Conservation (phyloP, 1,140 invertebrate genomes). For the Tenebrio molitor region DNA sequence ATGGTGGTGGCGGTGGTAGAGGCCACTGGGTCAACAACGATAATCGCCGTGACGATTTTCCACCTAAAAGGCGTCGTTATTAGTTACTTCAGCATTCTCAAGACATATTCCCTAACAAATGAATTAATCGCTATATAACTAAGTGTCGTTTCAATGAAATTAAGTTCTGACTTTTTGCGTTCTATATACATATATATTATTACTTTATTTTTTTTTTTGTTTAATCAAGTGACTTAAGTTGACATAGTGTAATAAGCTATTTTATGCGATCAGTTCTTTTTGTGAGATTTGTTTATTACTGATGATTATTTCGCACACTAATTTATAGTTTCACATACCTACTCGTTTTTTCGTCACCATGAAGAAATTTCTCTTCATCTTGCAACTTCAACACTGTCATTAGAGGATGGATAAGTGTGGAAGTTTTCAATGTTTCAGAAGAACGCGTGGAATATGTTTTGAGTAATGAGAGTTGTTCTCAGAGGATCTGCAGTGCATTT, state of each 20-base stretch:
- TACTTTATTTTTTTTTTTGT: neutral
- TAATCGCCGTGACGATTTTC: conserved; percentile 42
- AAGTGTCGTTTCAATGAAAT: conserved; percentile 2
- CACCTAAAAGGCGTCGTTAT: conserved; percentile 36
- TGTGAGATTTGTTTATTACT: neutral
- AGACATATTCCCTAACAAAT: conserved; percentile 16
- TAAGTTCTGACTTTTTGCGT: neutral
- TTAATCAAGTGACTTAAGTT: neutral
- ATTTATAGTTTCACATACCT: conserved; percentile 31
- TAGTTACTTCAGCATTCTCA: conserved; percentile 28
- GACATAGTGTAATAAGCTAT: too few species aligned
- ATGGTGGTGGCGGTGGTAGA: conserved; percentile 29
- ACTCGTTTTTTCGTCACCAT: conserved; percentile 18
- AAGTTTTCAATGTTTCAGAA: too few species aligned
- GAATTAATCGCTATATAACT: conserved; percentile 5
- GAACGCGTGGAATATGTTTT: too few species aligned
- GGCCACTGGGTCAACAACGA: conserved; percentile 31
- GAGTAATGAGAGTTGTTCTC: too few species aligned
- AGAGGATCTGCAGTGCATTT: too few species aligned
- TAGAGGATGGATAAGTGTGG: neutral
- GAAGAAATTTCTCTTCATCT: conserved; percentile 1
- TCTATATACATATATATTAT: too few species aligned
- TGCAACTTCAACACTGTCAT: neutral
- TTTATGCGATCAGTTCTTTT: too few species aligned
- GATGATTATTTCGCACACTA: conserved; percentile 1